Conservation (phyloP, 1,140 invertebrate genomes). For the Anastrepha obliqua region DNA sequence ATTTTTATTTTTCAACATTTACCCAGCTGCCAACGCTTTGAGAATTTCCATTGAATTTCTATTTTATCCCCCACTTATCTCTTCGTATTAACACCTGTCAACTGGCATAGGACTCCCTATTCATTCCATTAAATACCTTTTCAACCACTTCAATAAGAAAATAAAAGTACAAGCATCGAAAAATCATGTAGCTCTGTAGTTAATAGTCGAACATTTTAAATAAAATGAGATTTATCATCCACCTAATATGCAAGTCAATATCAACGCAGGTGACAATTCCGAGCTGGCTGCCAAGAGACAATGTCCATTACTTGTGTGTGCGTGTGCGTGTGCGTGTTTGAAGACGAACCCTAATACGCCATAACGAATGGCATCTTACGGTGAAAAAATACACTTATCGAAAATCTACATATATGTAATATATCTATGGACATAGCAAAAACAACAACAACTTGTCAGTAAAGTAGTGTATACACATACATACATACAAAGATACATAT, state of each 20-base stretch:
- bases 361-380: background rate
- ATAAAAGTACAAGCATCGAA: no score
- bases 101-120: no score
- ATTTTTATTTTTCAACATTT: no score
- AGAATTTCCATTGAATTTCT: no score
- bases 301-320: background rate
- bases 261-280: background rate
- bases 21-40: no score
- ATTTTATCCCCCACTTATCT: no score
- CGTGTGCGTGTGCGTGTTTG: background rate
- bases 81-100: no score
- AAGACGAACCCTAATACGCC: no score
- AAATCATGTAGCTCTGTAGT: background rate
- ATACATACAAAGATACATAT: background rate
- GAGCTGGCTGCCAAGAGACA: background rate
- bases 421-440: background rate
- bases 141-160: no score
- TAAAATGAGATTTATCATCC: slow-evolving; percentile 15
- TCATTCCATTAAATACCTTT: no score
- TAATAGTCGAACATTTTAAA: background rate
- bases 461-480: no score
- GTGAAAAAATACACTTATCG: background rate
- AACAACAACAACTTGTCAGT: background rate
- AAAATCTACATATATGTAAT: background rate
- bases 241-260: slow-evolving; percentile 4